Base-by-base conservation (phyloP, 1,140 invertebrate genomes). In the Rhizoglyphus robini region DNA sequence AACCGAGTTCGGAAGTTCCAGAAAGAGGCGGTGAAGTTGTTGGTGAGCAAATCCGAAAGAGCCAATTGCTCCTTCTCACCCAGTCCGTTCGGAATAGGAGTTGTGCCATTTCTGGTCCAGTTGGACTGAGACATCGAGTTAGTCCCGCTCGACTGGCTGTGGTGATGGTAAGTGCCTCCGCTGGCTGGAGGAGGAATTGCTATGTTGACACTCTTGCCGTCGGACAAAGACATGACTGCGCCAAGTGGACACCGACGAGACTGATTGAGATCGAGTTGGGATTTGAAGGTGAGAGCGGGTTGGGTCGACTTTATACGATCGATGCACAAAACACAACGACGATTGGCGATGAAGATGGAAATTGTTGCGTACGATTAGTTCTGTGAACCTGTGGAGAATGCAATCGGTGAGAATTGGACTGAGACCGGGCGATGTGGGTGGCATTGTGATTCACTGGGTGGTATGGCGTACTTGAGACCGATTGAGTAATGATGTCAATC, bases 1-100 rank as follows among this genome's bases (percentile, higher is more conserved):
- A 64, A 64, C 20, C 63, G 38, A 8, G 63, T 49, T 15, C 63
- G 41, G 31, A 64, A 64, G 11, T 64, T 64, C 63, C 63, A 64
- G 46, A 48, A 64, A 23, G 63, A 64, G 8, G 38, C 54, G 8
- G 2, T 57, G 3, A 60, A 60, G 15, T 8, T 60, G 15, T 60
- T 15, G 2, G 15, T 2, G 18, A 60, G 3, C 27, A 60, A 46
- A 20, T 60, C 58, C 15, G 2, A 29, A 2, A 60, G 27, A n/a
- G 58, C 58, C 51, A 54, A 32, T 32, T 54, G 51, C 20, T 54
- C 51, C 51, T 54, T 54, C 51, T 54, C 51, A 23, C 36, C 36
- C 8, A 41, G 36, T 8, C 36, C 36, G 36, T 41, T 41, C 8
- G 36, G 18, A 41, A 41, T 18, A 8, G 36, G 8, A 11, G 36